Base-by-base conservation (phyloP, 2,797 vertebrate genomes). In the Dipus sagitta region DNA sequence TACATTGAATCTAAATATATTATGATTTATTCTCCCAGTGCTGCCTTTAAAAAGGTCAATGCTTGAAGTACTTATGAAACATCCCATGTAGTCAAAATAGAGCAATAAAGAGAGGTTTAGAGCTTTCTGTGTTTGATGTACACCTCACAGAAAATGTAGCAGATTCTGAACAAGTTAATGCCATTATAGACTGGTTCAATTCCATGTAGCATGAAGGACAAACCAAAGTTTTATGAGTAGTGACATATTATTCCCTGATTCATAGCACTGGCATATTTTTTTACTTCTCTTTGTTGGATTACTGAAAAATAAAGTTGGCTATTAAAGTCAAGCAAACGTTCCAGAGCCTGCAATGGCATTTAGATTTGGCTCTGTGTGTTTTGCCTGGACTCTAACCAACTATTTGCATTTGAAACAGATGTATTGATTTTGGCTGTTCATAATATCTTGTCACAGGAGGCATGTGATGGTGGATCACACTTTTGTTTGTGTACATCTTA, bases 381-480 rank as follows among this genome's bases (percentile, higher is more conserved):
- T 82, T 88, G 14, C 75, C 82, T 93, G 82, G 90, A 83, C 21
- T 26, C 21, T 15, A 68, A 91, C 92, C 91, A 96, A 88, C 70
- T 77, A 83, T 94, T 80, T 94, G 90, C 82, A 77, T 95, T 91
- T 92, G 94, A 94, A 96, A 90, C 86, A 94, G 94, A 96, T 95
- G 82, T 90, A 92, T 94, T 94, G 93, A 94, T 95, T 67, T 86
- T 76, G 89, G 54, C 42, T 88, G 6, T 92, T 93, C 6, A 2
- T 68, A 76, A 52, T 84, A 76, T 38, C 76, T 93, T 82, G 13
- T 88, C 85, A 23, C 15, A 68, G 72, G 71, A 93, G 42, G 21
- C 15, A 0, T 0, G 0, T 13, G 71, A 72, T 20, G 20, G 83
- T 78, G 65, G 42, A 76, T 38, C 8, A 30, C 17, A 10, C 28